Base-by-base conservation (phyloP, 2,113 vertebrate species). In the Pteronura brasiliensis region DNA sequence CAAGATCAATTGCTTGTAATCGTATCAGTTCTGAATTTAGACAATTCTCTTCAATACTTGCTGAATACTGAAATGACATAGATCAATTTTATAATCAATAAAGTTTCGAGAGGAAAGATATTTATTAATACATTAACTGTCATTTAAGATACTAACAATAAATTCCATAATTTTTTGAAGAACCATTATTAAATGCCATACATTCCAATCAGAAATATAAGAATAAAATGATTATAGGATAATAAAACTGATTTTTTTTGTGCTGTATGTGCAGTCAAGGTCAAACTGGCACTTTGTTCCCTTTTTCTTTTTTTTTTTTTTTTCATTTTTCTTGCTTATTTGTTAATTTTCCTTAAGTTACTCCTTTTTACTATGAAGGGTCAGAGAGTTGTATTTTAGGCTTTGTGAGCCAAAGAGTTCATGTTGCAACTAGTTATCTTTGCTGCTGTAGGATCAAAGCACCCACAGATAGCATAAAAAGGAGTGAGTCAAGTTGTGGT, bases 21-120 rank as follows among this genome's bases (percentile, higher is more conserved):
- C 99, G 98, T 97, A 99, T 98, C 63, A 99, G 98, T 98, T 99
- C 99, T 34, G 99, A 98, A 55, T 95, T 98, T 12, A 99, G 34
- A 36, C 98, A 98, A 72, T 99, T 99, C 98, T 99, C 99, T 95
- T 98, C 96, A 94, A 99, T 99, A 94, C 95, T 99, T 96, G 98
- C 99, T 36, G 98, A 98, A 97, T 99, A 99, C 99, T 99, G 97
- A 80, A 98, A 98, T 79, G 94, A 98, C 69, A 99, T 20, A 96
- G 67, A 57, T 98, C 92, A 72, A 55, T 18, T 65, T 91, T 96
- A 2, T 97, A 89, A 97, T 39, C 15, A 90, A 34, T 39, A 4
- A 0, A 59, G 10, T 77, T 97, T 63, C 55, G 95, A 31, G 59
- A 90, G 95, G 67, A 86, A 74, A 86, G 0, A n/a, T 27, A 86